These are phyloP conservation scores for Chiroxiphia lanceolata DNA, from an alignment of 2,797 vertebrate genomes.

Conservation along the genomic window DNA sequence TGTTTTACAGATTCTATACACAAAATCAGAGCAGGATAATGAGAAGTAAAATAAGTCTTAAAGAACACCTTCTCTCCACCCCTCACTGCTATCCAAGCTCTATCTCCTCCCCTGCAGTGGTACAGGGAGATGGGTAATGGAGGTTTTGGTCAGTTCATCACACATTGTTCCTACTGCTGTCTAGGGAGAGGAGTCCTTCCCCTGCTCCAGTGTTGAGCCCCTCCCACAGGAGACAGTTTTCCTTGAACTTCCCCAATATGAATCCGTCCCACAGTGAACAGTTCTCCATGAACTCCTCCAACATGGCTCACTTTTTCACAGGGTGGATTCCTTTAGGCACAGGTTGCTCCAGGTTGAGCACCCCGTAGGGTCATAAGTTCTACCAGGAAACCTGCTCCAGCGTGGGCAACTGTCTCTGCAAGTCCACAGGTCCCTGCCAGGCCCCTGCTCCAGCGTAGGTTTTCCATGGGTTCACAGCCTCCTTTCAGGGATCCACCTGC, in stretches of 20 bases:
- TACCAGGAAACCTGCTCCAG: not conserved
- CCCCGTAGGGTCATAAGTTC: not conserved
- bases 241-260: accelerated
- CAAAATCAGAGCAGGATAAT: not conserved
- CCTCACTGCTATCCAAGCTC: not conserved
- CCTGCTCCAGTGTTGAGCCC: accelerated
- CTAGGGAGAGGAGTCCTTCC: accelerated
- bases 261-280: not conserved
- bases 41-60: not conserved
- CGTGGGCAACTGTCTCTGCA: not conserved
- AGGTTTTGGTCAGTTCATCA: not conserved
- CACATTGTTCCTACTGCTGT: accelerated
- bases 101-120: not conserved
- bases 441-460: not conserved
- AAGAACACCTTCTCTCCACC: accelerated
- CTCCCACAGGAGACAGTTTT: not conserved
- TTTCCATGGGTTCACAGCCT: not conserved
- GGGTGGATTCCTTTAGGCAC: no score
- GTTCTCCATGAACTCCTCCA: not conserved
- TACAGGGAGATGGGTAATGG: not conserved
- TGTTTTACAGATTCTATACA: not conserved
- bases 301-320: accelerated
- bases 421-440: not conserved
- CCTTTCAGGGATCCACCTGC: not conserved
- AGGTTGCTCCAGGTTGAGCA: not conserved